A percentile compares a stretch with the other conserved stretches of the same genome.
Conservation (phyloP, 30 jellyfish, hydroid and myxozoan species). For the Aurelia coerulea region DNA sequence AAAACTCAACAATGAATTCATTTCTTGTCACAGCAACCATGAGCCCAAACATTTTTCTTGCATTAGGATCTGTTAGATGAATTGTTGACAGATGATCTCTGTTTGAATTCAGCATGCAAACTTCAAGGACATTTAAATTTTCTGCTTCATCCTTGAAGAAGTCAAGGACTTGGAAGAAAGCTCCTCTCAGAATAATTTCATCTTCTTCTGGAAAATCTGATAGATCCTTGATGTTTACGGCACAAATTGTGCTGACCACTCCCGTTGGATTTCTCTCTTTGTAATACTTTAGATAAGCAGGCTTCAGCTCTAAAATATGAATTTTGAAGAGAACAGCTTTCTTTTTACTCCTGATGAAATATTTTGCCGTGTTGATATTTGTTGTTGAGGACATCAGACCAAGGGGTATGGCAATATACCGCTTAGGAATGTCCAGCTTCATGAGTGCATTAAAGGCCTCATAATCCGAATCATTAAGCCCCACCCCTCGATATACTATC, state of each 20-base stretch:
- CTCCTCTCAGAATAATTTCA: constrained; percentile 83
- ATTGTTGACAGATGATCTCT: constrained; percentile 81
- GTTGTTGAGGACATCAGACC: constrained; percentile 80
- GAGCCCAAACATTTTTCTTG: constrained; percentile 83
- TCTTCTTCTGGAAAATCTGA: constrained; percentile 79
- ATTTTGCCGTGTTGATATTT: constrained; percentile 41
- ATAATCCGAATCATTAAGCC: constrained; percentile 48
- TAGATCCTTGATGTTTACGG: constrained; percentile 72
- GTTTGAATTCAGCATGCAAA: constrained; percentile 88
- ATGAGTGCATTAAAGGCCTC: constrained; percentile 58
- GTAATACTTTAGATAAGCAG: constrained; percentile 48
- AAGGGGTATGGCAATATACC: constrained; percentile 88
- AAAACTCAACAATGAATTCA: constrained; percentile 65
- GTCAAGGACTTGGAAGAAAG: constrained; percentile 83
- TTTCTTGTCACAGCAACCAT: constrained; percentile 88
- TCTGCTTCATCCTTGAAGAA: constrained; percentile 50
- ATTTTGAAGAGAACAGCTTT: constrained; percentile 76
- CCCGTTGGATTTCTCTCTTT: constrained; percentile 64
- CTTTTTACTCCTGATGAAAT: constrained; percentile 36
- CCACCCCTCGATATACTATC: constrained; percentile 84
- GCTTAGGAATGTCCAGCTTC: constrained; percentile 55
- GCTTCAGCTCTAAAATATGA: constrained; percentile 70
- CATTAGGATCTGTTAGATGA: constrained; percentile 70
- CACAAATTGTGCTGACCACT: constrained; percentile 90
- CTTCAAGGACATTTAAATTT: constrained; percentile 68